Conservation (phyloP, 2,888 invertebrate genomes). For the Mythimna ferrago region DNA sequence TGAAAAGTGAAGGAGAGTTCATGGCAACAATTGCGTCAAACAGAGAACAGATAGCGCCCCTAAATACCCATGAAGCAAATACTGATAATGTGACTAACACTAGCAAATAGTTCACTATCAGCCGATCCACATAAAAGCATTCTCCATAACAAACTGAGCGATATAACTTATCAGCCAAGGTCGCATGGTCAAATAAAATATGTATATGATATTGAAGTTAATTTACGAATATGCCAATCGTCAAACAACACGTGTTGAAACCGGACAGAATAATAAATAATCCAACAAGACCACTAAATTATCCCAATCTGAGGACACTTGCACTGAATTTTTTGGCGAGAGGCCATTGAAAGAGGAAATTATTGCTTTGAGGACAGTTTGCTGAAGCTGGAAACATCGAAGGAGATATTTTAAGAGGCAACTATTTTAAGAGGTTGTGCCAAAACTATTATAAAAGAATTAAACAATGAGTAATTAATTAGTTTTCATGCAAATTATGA, state of each 20-base stretch:
- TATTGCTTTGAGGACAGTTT: conserved; percentile 64
- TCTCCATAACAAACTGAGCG: conserved; percentile 6
- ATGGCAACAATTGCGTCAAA: conserved; percentile 6
- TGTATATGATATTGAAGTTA: conserved; percentile 51
- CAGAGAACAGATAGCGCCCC: conserved; percentile 17
- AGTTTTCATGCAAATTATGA: conserved; percentile 20
- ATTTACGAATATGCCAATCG: conserved; percentile 35
- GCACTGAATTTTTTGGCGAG: conserved; percentile 68
- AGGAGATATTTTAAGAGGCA: conserved; percentile 36
- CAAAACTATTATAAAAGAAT: conserved; percentile 13
- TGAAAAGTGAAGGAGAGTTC: not conserved
- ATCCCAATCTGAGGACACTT: conserved; percentile 50
- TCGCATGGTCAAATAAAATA: conserved; percentile 41
- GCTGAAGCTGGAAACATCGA: conserved; percentile 55
- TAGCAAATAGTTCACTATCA: conserved; percentile 22
- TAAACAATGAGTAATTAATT: conserved; percentile 25
- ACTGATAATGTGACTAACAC: conserved; percentile 18
- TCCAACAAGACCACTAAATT: conserved; percentile 55
- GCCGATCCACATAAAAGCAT: conserved; percentile 22
- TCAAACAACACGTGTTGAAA: conserved; percentile 49
- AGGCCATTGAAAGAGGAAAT: conserved; percentile 67
- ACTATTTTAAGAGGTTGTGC: conserved; percentile 24
- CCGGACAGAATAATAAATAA: conserved; percentile 54
- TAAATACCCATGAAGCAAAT: conserved; percentile 30
- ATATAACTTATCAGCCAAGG: conserved; percentile 51